Percentiles rank a stretch among this genome's conserved stretches.
Evolutionary conservation across 1,140 invertebrate species (phyloP).

Genomic region (Microplitis demolitor): DNA sequence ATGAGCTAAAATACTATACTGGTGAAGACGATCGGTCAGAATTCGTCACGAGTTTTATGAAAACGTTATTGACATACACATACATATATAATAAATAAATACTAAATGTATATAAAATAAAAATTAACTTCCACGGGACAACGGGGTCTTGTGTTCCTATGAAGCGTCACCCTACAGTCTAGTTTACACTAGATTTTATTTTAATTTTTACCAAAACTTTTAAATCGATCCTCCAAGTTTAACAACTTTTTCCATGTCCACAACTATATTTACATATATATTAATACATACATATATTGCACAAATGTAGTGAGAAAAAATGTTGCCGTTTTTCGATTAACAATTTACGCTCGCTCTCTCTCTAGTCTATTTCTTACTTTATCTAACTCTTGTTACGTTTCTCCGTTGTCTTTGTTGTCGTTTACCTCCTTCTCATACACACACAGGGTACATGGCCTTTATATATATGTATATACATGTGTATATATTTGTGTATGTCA

Average conservation of each 20-base stretch:
- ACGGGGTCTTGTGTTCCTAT: no score
- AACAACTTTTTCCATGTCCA: neutral
- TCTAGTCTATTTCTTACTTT: no score
- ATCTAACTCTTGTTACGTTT: neutral
- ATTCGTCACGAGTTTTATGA: constrained; percentile 23
- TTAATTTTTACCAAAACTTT: no score
- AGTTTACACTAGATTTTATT: no score
- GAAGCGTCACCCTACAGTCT: no score
- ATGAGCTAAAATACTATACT: constrained; percentile 37
- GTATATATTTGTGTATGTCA: neutral
- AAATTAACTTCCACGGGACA: no score
- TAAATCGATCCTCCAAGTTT: no score
- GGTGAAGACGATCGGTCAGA: constrained; percentile 28
- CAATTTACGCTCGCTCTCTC: constrained; percentile 14
- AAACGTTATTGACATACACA: neutral
- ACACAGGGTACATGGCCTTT: neutral
- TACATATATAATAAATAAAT: no score
- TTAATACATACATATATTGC: neutral
- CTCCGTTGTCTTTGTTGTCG: neutral
- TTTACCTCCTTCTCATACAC: constrained; percentile 1
- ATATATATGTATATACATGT: no score
- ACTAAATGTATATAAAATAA: no score
- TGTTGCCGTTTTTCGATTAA: neutral
- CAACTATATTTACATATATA: neutral
- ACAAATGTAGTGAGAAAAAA: neutral